Base-by-base conservation (phyloP, 2,888 invertebrate species). In the Chrysopilus asiliformis region DNA sequence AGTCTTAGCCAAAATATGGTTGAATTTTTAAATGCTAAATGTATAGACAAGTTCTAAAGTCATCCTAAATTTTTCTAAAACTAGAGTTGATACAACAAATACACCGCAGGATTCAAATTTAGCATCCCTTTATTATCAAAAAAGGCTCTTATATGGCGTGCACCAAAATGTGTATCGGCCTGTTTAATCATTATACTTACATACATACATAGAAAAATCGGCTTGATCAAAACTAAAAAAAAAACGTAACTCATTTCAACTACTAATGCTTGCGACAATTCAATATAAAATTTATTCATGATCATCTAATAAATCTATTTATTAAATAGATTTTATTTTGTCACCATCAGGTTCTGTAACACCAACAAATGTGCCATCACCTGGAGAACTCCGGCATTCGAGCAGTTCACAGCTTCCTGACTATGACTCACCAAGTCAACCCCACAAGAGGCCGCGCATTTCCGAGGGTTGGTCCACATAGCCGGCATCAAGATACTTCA, bases 401-500 rank as follows among this genome's bases (percentile, higher is more conserved):
- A 18, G 52, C 46, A 31, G 50, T 38, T 50, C 55, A 45, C 57
- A 57, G 44, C 47, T 67, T 45, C 64, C 65, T 45, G 75, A 79
- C 48, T 79, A 79, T 50, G 79, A 79, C 57, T 68, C 59, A 30
- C 58, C 61, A 32, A 62, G 58, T 49, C 58, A 55, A 45, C 47
- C 49, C 12, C 57, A 81, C 64, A 93, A 93, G 68, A 76, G 90
- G 59, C 79, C 85, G 54, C 78, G 91, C 64, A 77, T 91, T 58
- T 72, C 74, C 38, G 91, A 91, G 59, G 81, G 82, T 43, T 93
- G 93, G 91, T 77, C 82, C 64, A 83, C 86, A 78, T 86, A 85
- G 83, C 74, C 59, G 48, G 44, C 41, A 50, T 16, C 32, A 14
- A 33, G 19, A 27, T 18, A 32, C 35, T 33, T 36, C 27, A 19